These are phyloP conservation scores for Drosophila serrata DNA, from an alignment of 1,140 invertebrate species.

Conservation along the genomic window DNA sequence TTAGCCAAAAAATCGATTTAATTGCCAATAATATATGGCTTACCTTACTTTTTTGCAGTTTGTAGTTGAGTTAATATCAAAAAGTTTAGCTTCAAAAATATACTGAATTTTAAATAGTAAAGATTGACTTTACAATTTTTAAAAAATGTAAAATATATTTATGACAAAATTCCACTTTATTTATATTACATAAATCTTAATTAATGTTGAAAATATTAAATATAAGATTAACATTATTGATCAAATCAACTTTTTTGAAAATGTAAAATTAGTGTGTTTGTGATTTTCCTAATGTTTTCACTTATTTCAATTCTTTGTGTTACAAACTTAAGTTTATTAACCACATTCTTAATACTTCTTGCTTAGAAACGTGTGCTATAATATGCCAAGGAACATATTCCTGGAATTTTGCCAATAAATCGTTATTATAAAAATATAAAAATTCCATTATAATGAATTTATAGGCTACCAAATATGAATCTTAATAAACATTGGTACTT, in stretches of 20 bases:
- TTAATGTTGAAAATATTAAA: no score
- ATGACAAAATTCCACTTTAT: neutral
- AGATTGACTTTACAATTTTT: no score
- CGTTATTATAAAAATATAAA: neutral
- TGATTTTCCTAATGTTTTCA: neutral
- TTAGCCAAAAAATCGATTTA: neutral
- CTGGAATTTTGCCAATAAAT: slow-evolving; percentile 5
- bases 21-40: neutral
- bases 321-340: neutral
- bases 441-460: slow-evolving; percentile 3
- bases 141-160: no score
- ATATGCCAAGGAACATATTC: neutral
- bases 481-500: neutral
- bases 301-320: neutral
- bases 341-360: neutral
- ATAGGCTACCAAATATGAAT: neutral
- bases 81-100: no score
- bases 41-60: neutral
- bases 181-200: neutral
- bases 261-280: neutral
- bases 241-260: neutral
- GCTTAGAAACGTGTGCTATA: neutral
- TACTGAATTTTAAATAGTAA: no score
- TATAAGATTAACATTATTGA: no score
- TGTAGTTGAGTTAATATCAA: no score